These are phyloP conservation scores for Pseudonaja textilis DNA, from an alignment of 2,113 vertebrate species.

Conservation along the genomic window DNA sequence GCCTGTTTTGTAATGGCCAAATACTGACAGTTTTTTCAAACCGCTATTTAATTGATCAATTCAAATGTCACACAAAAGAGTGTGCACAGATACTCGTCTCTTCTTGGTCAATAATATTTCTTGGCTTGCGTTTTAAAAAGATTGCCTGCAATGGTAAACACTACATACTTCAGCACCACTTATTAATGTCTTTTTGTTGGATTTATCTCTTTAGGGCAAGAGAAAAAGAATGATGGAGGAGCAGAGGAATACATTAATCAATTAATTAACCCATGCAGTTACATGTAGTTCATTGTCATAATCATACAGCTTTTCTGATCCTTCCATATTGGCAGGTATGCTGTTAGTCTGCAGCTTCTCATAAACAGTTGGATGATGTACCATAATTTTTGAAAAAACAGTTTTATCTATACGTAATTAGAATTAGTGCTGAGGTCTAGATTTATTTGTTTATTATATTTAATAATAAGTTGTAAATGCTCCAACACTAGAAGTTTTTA, in stretches of 20 bases:
- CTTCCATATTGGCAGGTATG: background rate
- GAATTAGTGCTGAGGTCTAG: background rate
- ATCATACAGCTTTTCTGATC: background rate
- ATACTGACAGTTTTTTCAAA: background rate
- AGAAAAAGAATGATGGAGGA: background rate
- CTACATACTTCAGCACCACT: background rate
- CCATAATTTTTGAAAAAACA: background rate
- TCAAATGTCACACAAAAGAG: background rate
- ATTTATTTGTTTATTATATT: background rate
- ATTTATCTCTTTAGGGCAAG: background rate
- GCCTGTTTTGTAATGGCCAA: background rate
- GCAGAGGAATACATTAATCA: background rate
- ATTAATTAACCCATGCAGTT: background rate
- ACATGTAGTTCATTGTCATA: background rate
- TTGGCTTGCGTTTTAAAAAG: background rate
- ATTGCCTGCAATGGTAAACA: background rate
- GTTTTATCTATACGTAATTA: background rate
- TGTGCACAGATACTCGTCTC: background rate
- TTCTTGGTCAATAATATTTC: background rate
- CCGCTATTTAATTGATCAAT: background rate
- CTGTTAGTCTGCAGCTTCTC: background rate
- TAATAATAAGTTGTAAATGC: too few species aligned
- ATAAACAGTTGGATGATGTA: background rate
- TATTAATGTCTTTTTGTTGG: background rate
- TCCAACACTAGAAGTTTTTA: too few species aligned